A percentile compares a stretch with the other conserved stretches of the same genome.
phyloP scores from a whole-genome alignment of 53 echinoderm and acorn worm genomes.

The Stichopus horrens region DNA sequence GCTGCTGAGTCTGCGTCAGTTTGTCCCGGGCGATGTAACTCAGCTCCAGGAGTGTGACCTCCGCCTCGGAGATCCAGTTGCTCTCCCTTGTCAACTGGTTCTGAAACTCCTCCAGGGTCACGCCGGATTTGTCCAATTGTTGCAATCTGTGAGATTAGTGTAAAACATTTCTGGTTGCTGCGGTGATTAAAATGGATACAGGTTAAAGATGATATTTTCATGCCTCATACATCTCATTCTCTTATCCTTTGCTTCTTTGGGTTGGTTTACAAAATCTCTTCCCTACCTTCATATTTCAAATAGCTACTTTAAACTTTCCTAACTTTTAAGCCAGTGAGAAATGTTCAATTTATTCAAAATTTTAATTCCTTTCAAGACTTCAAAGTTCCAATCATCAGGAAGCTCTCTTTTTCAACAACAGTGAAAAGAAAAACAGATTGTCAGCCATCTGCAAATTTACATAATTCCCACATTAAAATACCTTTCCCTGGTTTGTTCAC shows the following conservation, averaged over 20 bases:
- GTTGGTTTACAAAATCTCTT: too few relatives aligned
- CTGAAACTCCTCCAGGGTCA: conserved; percentile 71
- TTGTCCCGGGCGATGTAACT: conserved; percentile 66
- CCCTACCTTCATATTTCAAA: too few relatives aligned
- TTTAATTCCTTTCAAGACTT: too few relatives aligned
- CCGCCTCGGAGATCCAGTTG: conserved; percentile 93
- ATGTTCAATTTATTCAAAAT: too few relatives aligned
- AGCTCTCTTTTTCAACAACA: neutral
- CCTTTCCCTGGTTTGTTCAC: conserved; percentile 88
- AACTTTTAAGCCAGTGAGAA: too few relatives aligned
- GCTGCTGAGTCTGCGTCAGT: conserved; percentile 74
- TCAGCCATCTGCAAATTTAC: neutral
- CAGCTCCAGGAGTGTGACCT: conserved; percentile 92
- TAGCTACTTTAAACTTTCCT: too few relatives aligned
- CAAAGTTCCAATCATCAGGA: neutral
- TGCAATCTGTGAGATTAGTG: conserved; percentile 54
- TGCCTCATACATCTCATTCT: too few relatives aligned
- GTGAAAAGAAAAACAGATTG: too few relatives aligned
- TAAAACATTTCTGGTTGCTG: too few relatives aligned
- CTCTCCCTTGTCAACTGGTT: conserved; percentile 70
- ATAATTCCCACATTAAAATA: conserved; percentile 11
- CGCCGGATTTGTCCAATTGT: conserved; percentile 71
- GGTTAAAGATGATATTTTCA: too few relatives aligned
- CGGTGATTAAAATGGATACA: too few relatives aligned
- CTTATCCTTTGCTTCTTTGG: too few relatives aligned